Evolutionary conservation across 1,140 invertebrate species (phyloP).

Genomic region (Aethina tumida): DNA sequence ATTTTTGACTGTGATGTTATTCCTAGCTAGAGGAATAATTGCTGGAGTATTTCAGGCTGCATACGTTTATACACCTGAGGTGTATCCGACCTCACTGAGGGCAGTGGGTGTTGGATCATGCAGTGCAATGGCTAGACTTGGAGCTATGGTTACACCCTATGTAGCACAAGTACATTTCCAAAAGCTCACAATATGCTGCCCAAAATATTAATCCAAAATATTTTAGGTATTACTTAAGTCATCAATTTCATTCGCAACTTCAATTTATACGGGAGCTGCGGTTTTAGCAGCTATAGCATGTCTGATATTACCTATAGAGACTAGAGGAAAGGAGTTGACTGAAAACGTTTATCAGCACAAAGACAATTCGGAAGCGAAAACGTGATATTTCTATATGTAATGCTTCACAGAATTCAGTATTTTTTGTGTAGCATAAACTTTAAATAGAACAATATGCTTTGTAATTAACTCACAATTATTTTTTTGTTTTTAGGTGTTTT

Average conservation of each 20-base stretch:
- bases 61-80: slow-evolving; percentile 93
- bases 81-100: slow-evolving; percentile 82
- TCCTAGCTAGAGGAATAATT: slow-evolving; percentile 84
- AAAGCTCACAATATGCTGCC: too few species aligned
- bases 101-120: slow-evolving; percentile 83
- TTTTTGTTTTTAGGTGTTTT: too few species aligned
- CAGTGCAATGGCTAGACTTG: slow-evolving; percentile 81
- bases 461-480: too few species aligned
- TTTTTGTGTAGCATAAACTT: too few species aligned
- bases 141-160: slow-evolving; percentile 88
- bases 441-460: too few species aligned
- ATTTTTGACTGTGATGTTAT: slow-evolving; percentile 74
- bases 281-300: slow-evolving; percentile 62
- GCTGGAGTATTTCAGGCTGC: slow-evolving; percentile 90
- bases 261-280: slow-evolving; percentile 63
- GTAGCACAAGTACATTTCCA: slow-evolving; percentile 67
- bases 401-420: too few species aligned
- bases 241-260: slow-evolving; percentile 60
- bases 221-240: slow-evolving; percentile 56
- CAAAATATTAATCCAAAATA: too few species aligned
- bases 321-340: slow-evolving; percentile 58
- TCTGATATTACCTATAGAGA: slow-evolving; percentile 70
- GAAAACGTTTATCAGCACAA: too few species aligned
- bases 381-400: too few species aligned
- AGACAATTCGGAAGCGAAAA: too few species aligned